Base-by-base conservation (phyloP, 2,113 vertebrate species). In the Eira barbara region DNA sequence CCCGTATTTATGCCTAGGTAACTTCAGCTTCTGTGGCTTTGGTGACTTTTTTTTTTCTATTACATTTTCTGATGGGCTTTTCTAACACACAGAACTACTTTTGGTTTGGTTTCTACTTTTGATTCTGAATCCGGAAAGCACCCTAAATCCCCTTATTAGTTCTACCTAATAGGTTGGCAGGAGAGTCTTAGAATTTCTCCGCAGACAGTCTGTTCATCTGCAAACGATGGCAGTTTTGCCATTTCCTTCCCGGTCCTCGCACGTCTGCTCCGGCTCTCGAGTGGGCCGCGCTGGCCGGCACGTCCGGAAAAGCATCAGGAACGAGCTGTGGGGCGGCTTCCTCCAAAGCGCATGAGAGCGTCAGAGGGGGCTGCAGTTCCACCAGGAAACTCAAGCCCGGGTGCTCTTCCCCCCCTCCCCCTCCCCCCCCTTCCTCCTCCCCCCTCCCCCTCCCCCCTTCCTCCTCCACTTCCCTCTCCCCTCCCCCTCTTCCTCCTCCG, bases 321-420 rank as follows among this genome's bases (percentile, higher is more conserved):
- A n/a, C 20, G 17, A 7, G 11, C 34, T 2, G 0, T 0, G 14
- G 27, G 15, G 21, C 8, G 14, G 29, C 1, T 6, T 0, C 3
- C 18, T 34, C 29, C 23, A 17, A 39, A 39, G 21, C 14, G 13
- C 63, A 18, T 11, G 23, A 27, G 15, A 74, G 3, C 71, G 15
- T 15, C 27, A 20, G 7, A 2, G 39, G 10, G 45, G 1, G 10
- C n/a, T 9, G 1, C 45, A 3, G 6, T 18, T 15, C 31, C 1
- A 4, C 49, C 23, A 5, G 12, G 13, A 39, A 78, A 14, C 47
- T 3, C 4, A 2, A 2, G 0, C 4, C 10, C 36, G 3, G n/a
- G 3, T 27, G 27, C 12, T 39, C 67, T 71, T 71, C 18, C n/a
- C 8, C n/a, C 21, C 67, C 4, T 71, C 12, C 12, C 9, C 8